Evolutionary conservation across 2,113 vertebrate genomes (phyloP).

Genomic region (Edolisoma coerulescens): DNA sequence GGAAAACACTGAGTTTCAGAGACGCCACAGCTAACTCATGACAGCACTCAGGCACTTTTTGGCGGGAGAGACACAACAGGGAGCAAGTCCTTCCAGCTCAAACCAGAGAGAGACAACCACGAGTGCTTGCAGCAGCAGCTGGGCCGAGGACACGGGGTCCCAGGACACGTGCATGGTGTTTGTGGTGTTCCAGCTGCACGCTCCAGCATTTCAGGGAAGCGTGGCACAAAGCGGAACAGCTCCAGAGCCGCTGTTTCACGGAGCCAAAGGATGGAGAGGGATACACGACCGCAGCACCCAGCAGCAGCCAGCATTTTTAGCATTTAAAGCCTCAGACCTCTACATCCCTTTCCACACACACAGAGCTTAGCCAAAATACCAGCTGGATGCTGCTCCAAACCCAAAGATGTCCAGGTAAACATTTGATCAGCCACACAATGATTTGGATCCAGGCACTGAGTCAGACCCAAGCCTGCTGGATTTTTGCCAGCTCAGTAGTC

Average conservation of each 20-base stretch:
- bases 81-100: background rate
- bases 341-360: fast-evolving
- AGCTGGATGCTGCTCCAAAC: background rate
- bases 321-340: background rate
- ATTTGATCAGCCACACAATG: background rate
- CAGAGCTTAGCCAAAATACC: background rate
- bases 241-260: background rate
- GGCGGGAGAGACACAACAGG: background rate
- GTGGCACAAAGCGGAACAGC: background rate
- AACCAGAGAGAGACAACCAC: background rate
- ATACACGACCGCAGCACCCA: fast-evolving
- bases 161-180: fast-evolving
- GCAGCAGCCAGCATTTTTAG: background rate
- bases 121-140: background rate
- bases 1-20: background rate
- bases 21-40: background rate
- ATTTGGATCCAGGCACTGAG: background rate
- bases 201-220: background rate
- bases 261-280: background rate
- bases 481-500: background rate
- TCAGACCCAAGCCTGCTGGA: background rate
- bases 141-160: background rate
- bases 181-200: fast-evolving
- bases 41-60: background rate
- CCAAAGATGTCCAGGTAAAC: background rate